phyloP scores from a whole-genome alignment of 2,113 vertebrate genomes.

The Prinia subflava region DNA sequence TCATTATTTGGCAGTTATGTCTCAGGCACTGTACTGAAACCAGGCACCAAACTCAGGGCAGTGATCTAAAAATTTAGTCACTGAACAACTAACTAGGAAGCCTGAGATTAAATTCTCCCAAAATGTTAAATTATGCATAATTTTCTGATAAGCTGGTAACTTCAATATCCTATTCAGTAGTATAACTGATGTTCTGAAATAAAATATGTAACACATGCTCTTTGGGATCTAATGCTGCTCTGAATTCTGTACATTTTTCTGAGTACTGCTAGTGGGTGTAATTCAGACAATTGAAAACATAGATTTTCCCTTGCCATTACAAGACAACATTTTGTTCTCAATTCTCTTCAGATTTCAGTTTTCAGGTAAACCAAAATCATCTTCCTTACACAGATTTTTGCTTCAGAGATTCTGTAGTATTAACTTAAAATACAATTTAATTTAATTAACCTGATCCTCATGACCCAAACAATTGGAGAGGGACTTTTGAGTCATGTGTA shows the following conservation, averaged over 20 bases:
- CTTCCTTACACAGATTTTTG: neutral
- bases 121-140: neutral
- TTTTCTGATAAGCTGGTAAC: neutral
- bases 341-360: neutral
- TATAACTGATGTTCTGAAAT: neutral
- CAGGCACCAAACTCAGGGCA: neutral
- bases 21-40: neutral
- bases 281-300: neutral
- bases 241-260: neutral
- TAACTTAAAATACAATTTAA: neutral
- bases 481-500: neutral
- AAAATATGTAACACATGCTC: neutral
- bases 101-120: neutral
- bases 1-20: neutral
- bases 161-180: neutral
- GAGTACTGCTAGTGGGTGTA: neutral
- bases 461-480: neutral
- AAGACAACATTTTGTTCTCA: neutral
- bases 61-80: neutral
- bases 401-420: neutral
- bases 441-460: neutral
- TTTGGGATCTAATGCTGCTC: neutral
- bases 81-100: neutral
- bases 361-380: neutral
- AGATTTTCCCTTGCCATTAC: neutral